Percentiles rank a stretch among this genome's conserved stretches.
Evolutionary conservation across 2,113 vertebrate species (phyloP).

Genomic region (Uria aalge): DNA sequence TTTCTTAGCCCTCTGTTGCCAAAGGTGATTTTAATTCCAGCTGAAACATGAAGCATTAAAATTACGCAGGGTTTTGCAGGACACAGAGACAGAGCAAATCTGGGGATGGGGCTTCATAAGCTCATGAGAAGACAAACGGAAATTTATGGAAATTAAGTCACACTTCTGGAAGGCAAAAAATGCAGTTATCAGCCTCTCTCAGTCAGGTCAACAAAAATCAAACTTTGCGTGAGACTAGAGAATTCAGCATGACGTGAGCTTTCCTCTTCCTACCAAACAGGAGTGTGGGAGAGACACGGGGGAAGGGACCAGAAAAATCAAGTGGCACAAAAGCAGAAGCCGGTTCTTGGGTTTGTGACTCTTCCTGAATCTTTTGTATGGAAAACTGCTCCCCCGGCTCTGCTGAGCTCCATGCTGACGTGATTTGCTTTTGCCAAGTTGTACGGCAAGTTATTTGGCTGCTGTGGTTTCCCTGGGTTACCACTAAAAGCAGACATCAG

Average conservation of each 20-base stretch:
- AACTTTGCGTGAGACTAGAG: neutral
- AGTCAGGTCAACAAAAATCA: neutral
- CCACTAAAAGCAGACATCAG: neutral
- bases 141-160: neutral
- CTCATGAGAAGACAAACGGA: neutral
- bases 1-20: neutral
- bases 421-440: neutral
- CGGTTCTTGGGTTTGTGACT: neutral
- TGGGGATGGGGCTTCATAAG: neutral
- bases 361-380: neutral
- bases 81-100: neutral
- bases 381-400: neutral
- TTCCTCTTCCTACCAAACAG: neutral
- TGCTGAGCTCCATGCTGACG: neutral
- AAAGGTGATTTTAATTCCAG: neutral
- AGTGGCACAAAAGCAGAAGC: neutral
- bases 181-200: neutral
- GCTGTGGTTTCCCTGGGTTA: constrained; percentile 31
- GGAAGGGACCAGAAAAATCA: neutral
- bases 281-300: rapidly evolving
- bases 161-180: neutral
- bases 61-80: neutral
- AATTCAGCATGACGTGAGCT: neutral
- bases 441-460: neutral
- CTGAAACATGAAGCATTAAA: neutral